These are phyloP conservation scores for Indri indri DNA, from an alignment of 2,113 vertebrate genomes.

Conservation along the genomic window DNA sequence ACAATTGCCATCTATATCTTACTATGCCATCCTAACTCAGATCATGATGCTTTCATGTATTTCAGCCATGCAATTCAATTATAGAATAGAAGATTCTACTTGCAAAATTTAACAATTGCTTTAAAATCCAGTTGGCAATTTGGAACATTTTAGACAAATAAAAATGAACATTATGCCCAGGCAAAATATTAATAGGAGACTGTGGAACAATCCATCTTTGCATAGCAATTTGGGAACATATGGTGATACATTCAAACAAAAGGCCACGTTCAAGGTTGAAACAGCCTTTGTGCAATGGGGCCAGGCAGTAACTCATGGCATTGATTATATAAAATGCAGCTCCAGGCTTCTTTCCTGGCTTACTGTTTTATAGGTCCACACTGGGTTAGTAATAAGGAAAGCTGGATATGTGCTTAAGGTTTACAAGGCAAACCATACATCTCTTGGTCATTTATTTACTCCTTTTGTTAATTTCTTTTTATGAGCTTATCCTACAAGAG, in stretches of 20 bases:
- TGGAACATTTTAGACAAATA: constrained; percentile 55
- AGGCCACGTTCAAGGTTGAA: constrained; percentile 47
- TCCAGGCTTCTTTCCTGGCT: neutral
- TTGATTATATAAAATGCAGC: neutral
- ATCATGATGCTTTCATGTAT: constrained; percentile 6
- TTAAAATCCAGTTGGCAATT: constrained; percentile 66
- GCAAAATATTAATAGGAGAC: constrained; percentile 45
- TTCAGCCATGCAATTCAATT: neutral
- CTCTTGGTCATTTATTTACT: neutral
- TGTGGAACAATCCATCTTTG: constrained; percentile 61
- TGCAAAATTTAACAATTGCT: constrained; percentile 32
- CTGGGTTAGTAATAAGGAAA: neutral
- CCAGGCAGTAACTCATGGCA: neutral
- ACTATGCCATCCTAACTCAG: neutral
- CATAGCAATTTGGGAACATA: constrained; percentile 13
- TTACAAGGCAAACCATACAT: neutral
- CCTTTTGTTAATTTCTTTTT: neutral
- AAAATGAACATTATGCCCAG: constrained; percentile 33
- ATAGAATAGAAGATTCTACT: neutral
- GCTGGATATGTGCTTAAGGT: neutral
- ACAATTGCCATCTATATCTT: constrained; percentile 18
- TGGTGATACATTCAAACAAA: constrained; percentile 32
- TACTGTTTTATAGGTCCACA: rapidly evolving
- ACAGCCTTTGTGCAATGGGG: constrained; percentile 24
- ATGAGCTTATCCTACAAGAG: neutral